phyloP scores from a whole-genome alignment of 2,888 invertebrate genomes.

The Lepidochrysops patricia region DNA sequence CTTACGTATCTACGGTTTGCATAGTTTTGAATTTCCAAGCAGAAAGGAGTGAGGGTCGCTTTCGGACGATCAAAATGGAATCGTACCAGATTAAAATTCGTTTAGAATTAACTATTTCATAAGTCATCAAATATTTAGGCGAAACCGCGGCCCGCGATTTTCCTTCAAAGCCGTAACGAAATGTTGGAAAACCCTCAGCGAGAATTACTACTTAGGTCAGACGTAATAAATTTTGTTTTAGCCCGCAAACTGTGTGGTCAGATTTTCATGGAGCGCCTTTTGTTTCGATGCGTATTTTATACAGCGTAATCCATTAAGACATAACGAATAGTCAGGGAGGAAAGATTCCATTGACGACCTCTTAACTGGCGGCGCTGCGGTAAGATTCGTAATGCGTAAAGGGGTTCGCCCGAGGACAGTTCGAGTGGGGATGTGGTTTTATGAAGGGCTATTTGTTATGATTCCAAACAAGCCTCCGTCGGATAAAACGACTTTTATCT shows the following conservation, averaged over 20 bases:
- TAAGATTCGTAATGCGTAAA: conserved; percentile 64
- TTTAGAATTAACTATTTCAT: conserved; percentile 49
- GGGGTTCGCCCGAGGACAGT: conserved; percentile 50
- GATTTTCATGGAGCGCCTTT: conserved; percentile 62
- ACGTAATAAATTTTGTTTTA: conserved; percentile 73
- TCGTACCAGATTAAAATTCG: conserved; percentile 20
- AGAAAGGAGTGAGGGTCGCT: conserved; percentile 11
- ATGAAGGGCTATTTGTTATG: conserved; percentile 71
- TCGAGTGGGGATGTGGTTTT: conserved; percentile 64
- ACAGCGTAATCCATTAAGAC: conserved; percentile 69
- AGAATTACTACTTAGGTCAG: conserved; percentile 72
- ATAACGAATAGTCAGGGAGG: conserved; percentile 59
- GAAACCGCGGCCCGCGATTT: conserved; percentile 50
- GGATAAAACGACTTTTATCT: conserved; percentile 65
- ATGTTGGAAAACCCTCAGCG: conserved; percentile 62
- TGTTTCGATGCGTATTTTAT: conserved; percentile 70
- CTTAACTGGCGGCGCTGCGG: conserved; percentile 54
- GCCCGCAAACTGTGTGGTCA: conserved; percentile 65
- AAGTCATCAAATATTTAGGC: conserved; percentile 68
- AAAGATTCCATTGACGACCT: conserved; percentile 65
- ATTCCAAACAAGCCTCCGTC: conserved; percentile 69
- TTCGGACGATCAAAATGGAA: conserved; percentile 27
- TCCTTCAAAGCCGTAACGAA: conserved; percentile 60
- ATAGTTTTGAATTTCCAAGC: conserved; percentile 14
- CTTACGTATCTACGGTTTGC: conserved; percentile 13